Base-by-base conservation (phyloP, 1,140 invertebrate genomes). In the Myzus persicae region DNA sequence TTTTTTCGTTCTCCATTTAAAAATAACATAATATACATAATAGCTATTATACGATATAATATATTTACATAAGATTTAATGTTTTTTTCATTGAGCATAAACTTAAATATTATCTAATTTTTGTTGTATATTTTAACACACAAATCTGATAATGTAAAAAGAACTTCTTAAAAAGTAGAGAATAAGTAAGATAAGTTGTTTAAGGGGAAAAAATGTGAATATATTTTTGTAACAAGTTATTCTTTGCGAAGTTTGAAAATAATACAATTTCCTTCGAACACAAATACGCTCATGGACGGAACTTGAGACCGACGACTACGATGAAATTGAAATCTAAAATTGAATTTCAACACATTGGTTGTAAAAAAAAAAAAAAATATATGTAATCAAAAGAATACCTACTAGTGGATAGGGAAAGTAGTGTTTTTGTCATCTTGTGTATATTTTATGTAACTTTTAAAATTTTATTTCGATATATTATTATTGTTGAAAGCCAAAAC, bases 81-180 rank as follows among this genome's bases (percentile, higher is more conserved):
- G 89, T 59, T 40, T 42, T 89, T 90, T 90, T 67, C n/a, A 90
- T 90, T 67, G 22, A 67, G 54, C 89, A n/a, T 67, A 31, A 42
- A 67, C 89, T 90, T 90, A 67, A 88, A 90, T n/a, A 67, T 90
- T 67, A 90, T 90, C 89, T n/a, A 90, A 90, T 90, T 42, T 67
- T 40, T 20, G 54, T 67, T 42, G 51, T 90, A 67, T 90, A 90
- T 90, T 59, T 90, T 59, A 89, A 90, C 24, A 40, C 38, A 31
- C 54, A 90, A 67, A 90, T 90, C 54, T 67, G 89, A 59, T 67
- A 90, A 90, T 90, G 26, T 90, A 90, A 90, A 90, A 59, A n/a
- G 31, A 90, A 90, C 54, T 90, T 90, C 40, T 90, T 90, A 54
- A 67, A 90, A 67, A 67, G 89, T 90, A 90, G 44, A 90, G 26